Conservation (phyloP, 2,113 vertebrate species). For the Tragelaphus imberbis region DNA sequence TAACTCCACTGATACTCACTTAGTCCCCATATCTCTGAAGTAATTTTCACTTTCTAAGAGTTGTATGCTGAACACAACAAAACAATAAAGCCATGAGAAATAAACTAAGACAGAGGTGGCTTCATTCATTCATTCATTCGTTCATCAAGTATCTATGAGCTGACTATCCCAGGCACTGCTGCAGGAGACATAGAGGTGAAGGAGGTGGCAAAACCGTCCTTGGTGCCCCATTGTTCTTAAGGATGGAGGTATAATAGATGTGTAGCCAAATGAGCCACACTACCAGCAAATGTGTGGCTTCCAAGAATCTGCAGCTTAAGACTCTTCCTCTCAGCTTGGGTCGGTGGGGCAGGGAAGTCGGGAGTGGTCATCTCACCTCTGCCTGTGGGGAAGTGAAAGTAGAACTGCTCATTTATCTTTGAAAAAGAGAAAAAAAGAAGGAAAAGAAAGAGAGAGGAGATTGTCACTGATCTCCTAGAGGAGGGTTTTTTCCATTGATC, state of each 20-base stretch:
- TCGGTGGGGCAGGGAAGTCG: not conserved
- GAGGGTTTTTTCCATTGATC: not conserved
- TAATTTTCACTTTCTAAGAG: slow-evolving; percentile 45
- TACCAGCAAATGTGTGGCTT: not conserved
- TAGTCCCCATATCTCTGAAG: slow-evolving; percentile 41
- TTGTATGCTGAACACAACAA: slow-evolving; percentile 12
- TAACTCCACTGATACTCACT: slow-evolving; percentile 25
- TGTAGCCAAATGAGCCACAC: not conserved
- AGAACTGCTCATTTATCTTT: not conserved
- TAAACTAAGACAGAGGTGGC: not conserved
- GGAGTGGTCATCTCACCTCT: not conserved
- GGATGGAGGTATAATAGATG: not conserved
- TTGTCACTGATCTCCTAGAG: not conserved
- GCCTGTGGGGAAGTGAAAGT: not conserved
- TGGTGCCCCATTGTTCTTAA: not conserved
- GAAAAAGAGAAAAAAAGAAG: not conserved
- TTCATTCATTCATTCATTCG: not conserved
- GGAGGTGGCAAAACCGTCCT: not conserved
- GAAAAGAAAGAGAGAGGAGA: not conserved
- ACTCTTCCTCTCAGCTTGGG: not conserved
- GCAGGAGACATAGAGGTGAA: not conserved
- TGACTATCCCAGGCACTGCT: not conserved
- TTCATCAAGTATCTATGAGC: not conserved
- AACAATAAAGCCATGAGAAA: slow-evolving; percentile 13
- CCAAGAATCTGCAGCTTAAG: not conserved